phyloP scores from a whole-genome alignment of 1,140 invertebrate species.

The Achroia grisella region DNA sequence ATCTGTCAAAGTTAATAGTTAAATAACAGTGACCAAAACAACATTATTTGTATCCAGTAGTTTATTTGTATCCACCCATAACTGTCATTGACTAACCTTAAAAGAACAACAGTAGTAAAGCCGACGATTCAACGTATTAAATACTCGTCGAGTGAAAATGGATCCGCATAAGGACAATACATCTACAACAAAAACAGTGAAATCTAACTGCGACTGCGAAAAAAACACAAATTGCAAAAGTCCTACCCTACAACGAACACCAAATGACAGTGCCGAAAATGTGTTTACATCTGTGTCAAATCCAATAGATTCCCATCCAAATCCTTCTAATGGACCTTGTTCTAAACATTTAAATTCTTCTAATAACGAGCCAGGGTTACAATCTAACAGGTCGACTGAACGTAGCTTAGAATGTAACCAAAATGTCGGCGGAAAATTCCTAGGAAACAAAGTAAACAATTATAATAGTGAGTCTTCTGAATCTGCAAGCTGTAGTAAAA shows the following conservation, averaged over 20 bases:
- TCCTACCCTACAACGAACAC: conserved; percentile 24
- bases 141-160: background rate
- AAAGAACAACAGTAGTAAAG: background rate
- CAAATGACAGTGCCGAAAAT: conserved; percentile 41
- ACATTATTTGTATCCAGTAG: too few species aligned
- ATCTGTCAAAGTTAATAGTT: too few species aligned
- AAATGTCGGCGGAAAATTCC: conserved; percentile 10
- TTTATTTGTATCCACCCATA: too few species aligned
- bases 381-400: conserved; percentile 10
- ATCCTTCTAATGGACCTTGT: conserved; percentile 35
- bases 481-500: conserved; percentile 29
- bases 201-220: conserved; percentile 16
- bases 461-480: conserved; percentile 12
- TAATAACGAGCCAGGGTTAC: conserved; percentile 23
- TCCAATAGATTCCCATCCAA: conserved; percentile 29
- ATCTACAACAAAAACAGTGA: background rate
- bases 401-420: conserved; percentile 15
- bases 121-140: background rate
- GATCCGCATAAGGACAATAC: background rate
- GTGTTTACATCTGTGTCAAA: conserved; percentile 52
- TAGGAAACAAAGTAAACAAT: conserved; percentile 25
- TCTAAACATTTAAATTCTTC: conserved; percentile 20
- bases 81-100: background rate
- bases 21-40: too few species aligned
- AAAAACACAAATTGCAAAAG: conserved; percentile 29